phyloP scores from a whole-genome alignment of 2,888 invertebrate genomes.

The Himalopsyche kuldschensis region DNA sequence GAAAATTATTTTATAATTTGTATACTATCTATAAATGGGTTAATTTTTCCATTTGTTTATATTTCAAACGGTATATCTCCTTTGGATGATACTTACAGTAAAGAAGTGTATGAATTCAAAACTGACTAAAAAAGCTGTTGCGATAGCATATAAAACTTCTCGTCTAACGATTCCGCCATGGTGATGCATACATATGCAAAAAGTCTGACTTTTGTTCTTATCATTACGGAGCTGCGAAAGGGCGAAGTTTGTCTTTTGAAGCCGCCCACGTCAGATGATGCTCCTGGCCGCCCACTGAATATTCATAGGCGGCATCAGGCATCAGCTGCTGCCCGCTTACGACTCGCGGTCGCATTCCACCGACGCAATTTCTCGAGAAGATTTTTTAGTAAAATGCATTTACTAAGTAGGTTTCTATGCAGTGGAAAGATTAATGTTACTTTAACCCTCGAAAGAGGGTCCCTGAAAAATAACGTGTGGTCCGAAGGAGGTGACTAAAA shows the following conservation, averaged over 20 bases:
- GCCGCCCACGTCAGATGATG: not conserved
- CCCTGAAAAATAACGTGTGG: no score
- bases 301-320: slow-evolving; percentile 13
- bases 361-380: not conserved
- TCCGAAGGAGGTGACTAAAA: no score
- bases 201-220: slow-evolving; percentile 13
- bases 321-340: not conserved
- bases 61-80: no score
- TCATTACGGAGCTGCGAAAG: slow-evolving; percentile 8
- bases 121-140: no score
- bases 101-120: no score
- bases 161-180: not conserved
- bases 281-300: slow-evolving; percentile 15
- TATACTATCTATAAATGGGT: no score
- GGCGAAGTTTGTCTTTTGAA: not conserved
- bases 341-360: not conserved
- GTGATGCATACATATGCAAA: slow-evolving; percentile 16
- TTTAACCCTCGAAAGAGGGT: no score
- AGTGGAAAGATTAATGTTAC: no score
- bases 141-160: not conserved
- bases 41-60: no score
- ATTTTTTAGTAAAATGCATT: not conserved
- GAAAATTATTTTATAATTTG: no score
- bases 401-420: no score
- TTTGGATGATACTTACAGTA: no score